These are phyloP conservation scores for Babylonia areolata DNA, from an alignment of 1,140 invertebrate genomes.

Conservation along the genomic window DNA sequence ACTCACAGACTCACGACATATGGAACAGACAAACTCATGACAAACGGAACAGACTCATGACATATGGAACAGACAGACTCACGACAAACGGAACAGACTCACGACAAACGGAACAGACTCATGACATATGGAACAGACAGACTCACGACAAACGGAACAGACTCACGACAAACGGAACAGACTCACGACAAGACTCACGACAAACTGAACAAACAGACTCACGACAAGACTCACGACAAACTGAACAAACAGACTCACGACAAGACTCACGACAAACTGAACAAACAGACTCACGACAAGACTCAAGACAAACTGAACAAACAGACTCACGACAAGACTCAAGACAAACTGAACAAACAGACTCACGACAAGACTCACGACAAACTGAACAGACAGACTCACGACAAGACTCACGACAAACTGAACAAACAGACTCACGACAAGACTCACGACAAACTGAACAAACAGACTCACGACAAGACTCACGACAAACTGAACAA, in stretches of 20 bases:
- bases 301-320: neutral
- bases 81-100: neutral
- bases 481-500: neutral
- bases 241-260: neutral
- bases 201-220: neutral
- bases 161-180: constrained; percentile 45
- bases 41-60: neutral
- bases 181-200: neutral
- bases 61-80: neutral
- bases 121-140: neutral
- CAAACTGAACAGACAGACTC: constrained; percentile 14
- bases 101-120: neutral
- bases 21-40: constrained; percentile 40
- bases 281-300: constrained; percentile 44
- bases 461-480: neutral
- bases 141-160: neutral
- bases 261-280: neutral
- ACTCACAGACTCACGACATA: neutral
- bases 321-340: neutral
- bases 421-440: neutral
- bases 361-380: neutral
- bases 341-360: neutral
- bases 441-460: neutral
- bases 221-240: neutral
- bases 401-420: constrained; percentile 36